These are phyloP conservation scores for Phoenoteleia sp. DNA, from an alignment of 2,888 invertebrate genomes.

Conservation along the genomic window DNA sequence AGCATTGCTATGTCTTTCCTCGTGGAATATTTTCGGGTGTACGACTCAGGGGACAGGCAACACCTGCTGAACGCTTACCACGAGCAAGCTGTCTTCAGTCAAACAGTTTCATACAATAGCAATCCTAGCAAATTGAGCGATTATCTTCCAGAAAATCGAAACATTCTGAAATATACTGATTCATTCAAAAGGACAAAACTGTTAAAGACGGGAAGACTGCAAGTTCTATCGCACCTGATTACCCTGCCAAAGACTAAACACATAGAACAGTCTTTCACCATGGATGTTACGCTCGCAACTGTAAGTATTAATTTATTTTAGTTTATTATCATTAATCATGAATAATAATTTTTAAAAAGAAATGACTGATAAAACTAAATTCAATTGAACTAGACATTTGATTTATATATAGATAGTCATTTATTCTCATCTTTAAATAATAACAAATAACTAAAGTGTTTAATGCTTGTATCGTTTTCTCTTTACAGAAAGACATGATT, in stretches of 20 bases:
- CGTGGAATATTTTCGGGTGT: conserved; percentile 94
- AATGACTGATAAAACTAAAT: too few relatives aligned
- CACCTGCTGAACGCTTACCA: conserved; percentile 95
- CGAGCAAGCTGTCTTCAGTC: conserved; percentile 93
- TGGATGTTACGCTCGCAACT: conserved; percentile 94
- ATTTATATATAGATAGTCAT: too few relatives aligned
- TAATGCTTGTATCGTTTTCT: too few relatives aligned
- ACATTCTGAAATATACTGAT: conserved; percentile 89
- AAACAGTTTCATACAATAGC: conserved; percentile 79
- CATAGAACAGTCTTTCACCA: conserved; percentile 94
- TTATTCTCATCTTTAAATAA: too few relatives aligned
- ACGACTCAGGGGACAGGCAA: conserved; percentile 93
- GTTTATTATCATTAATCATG: too few relatives aligned
- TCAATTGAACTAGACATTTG: too few relatives aligned
- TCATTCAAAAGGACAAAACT: conserved; percentile 89
- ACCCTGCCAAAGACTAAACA: conserved; percentile 95
- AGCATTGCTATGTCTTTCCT: conserved; percentile 93
- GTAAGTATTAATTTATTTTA: conserved; percentile 24
- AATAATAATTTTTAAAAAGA: too few relatives aligned
- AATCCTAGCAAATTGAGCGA: conserved; percentile 87
- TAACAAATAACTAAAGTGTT: too few relatives aligned
- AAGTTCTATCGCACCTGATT: conserved; percentile 93
- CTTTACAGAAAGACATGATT: conserved; percentile 91
- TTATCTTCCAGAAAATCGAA: conserved; percentile 91
- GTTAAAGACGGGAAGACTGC: conserved; percentile 91